phyloP scores from a whole-genome alignment of 1,140 invertebrate species.

The Phocides pigmalion region DNA sequence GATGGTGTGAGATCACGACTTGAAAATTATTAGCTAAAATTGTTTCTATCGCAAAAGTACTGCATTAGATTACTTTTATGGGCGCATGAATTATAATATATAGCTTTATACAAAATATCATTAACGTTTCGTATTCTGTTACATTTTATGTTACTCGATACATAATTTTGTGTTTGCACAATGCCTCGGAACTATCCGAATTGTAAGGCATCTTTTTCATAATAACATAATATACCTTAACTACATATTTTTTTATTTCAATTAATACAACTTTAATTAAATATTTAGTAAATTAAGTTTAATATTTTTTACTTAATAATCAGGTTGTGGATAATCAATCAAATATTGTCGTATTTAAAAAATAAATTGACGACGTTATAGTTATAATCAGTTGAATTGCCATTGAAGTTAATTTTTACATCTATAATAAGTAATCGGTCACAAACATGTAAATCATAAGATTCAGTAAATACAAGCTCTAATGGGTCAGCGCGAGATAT shows the following conservation, averaged over 20 bases:
- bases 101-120: slow-evolving; percentile 7
- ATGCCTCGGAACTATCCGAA: no score
- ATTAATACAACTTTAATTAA: no score
- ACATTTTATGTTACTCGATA: slow-evolving; percentile 4
- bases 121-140: slow-evolving; percentile 7
- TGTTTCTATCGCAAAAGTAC: slow-evolving; percentile 64
- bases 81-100: slow-evolving; percentile 41
- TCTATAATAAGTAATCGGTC: slow-evolving; percentile 19
- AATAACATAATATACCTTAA: no score
- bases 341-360: neutral
- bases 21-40: slow-evolving; percentile 69
- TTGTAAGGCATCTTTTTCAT: no score
- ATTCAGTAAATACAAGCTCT: slow-evolving; percentile 16
- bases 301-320: no score
- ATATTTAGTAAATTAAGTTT: no score
- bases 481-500: slow-evolving; percentile 30
- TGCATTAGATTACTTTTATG: slow-evolving; percentile 49
- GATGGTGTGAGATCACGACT: slow-evolving; percentile 77
- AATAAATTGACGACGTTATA: neutral
- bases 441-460: slow-evolving; percentile 19
- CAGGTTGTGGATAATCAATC: neutral
- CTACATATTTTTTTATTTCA: no score
- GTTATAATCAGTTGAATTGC: slow-evolving; percentile 1
- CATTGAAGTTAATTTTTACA: neutral
- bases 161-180: neutral